A percentile compares a stretch with the other conserved stretches of the same genome.
These are phyloP conservation scores for Lemur catta DNA, from an alignment of 2,797 vertebrate species.

Conservation along the genomic window DNA sequence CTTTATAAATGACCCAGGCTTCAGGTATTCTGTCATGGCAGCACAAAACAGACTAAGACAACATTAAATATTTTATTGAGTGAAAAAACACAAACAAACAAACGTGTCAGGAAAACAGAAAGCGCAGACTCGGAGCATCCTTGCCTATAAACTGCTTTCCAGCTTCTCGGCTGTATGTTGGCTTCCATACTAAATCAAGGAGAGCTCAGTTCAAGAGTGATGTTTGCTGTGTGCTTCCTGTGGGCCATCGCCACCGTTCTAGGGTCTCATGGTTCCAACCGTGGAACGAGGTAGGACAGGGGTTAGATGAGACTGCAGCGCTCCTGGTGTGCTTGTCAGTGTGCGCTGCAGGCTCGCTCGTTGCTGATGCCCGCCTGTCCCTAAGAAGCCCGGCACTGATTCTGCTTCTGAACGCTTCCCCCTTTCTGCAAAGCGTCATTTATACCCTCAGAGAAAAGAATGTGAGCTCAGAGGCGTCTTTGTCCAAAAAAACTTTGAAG, in stretches of 20 bases:
- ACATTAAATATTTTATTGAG: background rate
- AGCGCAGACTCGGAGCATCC: background rate
- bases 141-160: background rate
- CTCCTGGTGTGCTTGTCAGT: fast-evolving
- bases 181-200: background rate
- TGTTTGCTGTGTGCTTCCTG: background rate
- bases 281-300: background rate
- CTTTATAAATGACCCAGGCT: background rate
- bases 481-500: slow-evolving; percentile 55
- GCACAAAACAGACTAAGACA: background rate
- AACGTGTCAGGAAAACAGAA: background rate
- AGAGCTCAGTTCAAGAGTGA: fast-evolving
- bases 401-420: slow-evolving; percentile 64
- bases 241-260: background rate
- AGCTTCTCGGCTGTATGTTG: fast-evolving
- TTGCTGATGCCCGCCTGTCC: slow-evolving; percentile 20
- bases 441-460: background rate
- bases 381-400: slow-evolving; percentile 46
- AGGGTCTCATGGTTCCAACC: background rate
- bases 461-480: slow-evolving; percentile 66
- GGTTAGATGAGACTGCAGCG: background rate
- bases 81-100: background rate
- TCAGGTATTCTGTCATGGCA: background rate
- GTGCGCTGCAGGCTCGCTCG: slow-evolving; percentile 5
- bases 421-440: slow-evolving; percentile 39